phyloP scores from a whole-genome alignment of 2,113 vertebrate species.

The Oenanthe oenanthe region DNA sequence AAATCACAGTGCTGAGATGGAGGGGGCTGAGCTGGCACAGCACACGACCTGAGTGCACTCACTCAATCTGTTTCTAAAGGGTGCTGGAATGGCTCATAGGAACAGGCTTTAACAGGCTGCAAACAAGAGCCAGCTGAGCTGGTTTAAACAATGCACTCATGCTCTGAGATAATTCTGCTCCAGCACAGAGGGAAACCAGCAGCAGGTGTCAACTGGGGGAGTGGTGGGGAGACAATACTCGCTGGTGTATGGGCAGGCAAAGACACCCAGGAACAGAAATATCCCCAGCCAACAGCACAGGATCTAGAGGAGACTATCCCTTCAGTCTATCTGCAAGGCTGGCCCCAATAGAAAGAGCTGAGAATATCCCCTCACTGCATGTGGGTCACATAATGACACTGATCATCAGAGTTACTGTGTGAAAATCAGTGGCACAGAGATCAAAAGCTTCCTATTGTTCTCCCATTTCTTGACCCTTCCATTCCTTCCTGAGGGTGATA shows the following conservation, averaged over 20 bases:
- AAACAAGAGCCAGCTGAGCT: neutral
- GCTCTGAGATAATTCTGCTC: neutral
- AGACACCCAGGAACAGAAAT: neutral
- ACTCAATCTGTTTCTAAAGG: neutral
- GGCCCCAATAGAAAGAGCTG: neutral
- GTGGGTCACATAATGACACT: neutral
- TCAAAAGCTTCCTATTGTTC: neutral
- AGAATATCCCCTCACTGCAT: neutral
- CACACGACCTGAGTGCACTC: neutral
- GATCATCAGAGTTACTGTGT: neutral
- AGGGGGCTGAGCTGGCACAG: neutral
- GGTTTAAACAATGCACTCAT: neutral
- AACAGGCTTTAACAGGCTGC: neutral
- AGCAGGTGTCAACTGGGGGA: fast-evolving
- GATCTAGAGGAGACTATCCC: neutral
- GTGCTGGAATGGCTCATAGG: neutral
- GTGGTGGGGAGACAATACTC: neutral
- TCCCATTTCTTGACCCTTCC: neutral
- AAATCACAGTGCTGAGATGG: neutral
- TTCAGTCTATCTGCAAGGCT: neutral
- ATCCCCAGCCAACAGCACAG: neutral
- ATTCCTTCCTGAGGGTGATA: neutral
- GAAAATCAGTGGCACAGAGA: neutral
- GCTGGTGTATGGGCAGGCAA: neutral
- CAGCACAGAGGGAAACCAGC: neutral